Percentiles rank a stretch among this genome's conserved stretches.
phyloP scores from a whole-genome alignment of 2,797 vertebrate species.

The Leucoraja ocellata region DNA sequence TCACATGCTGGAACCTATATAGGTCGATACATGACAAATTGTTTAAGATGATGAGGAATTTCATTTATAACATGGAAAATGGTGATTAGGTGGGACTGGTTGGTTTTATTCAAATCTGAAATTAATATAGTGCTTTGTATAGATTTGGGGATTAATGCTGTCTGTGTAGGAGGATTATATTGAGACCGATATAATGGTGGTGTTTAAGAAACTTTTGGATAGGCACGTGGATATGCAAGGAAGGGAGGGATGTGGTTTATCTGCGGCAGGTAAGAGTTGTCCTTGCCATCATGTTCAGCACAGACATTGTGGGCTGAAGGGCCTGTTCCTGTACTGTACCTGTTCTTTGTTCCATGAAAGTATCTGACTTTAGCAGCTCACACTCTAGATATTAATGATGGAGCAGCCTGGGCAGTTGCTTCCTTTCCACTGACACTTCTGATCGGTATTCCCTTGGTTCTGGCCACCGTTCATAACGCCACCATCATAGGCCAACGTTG shows the following conservation, averaged over 20 bases:
- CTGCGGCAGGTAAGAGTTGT: too few species aligned
- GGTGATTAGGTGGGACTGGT: neutral
- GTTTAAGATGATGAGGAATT: neutral
- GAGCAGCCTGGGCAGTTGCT: neutral
- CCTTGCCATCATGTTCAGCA: too few species aligned
- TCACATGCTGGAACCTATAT: too few species aligned
- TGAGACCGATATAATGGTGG: too few species aligned
- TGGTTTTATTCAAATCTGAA: too few species aligned
- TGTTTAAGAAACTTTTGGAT: too few species aligned
- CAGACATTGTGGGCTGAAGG: too few species aligned
- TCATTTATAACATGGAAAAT: neutral
- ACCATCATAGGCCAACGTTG: neutral
- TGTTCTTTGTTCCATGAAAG: neutral
- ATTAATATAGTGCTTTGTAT: neutral
- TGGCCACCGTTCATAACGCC: neutral
- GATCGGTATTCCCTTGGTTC: fast-evolving
- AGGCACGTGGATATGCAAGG: too few species aligned
- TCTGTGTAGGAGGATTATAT: neutral
- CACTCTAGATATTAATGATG: neutral
- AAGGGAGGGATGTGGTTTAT: too few species aligned
- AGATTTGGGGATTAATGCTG: neutral
- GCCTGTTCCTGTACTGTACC: too few species aligned
- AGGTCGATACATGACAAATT: too few species aligned
- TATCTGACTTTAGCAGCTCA: neutral
- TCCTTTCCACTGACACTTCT: neutral